Base-by-base conservation (phyloP, 92 coral and sea anemone genomes). In the Epizoanthus scotinus region DNA sequence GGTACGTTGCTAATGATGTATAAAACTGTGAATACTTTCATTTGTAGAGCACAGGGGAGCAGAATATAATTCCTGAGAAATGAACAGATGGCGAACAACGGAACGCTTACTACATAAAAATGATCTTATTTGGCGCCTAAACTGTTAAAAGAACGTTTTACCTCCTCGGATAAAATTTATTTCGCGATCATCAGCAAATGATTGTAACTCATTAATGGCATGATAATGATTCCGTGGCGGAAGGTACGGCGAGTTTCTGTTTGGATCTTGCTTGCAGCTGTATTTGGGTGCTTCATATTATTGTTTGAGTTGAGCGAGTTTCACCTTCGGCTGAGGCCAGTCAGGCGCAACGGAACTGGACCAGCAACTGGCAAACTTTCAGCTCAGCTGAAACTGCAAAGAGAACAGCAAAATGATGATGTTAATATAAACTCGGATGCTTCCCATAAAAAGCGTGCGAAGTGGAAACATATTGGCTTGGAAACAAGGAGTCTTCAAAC, bases 71-170 rank as follows among this genome's bases (percentile, higher is more conserved):
- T 34, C 68, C 67, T 40, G 67, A 36, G 81, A 68, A 42, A 75
- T 60, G 47, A 4, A 8, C 81, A 58, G 81, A 55, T 75, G 69
- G 68, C 67, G 24, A 22, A 6, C 68, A 4, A 27, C 53, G 56
- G 68, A 68, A 40, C 81, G 67, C 81, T 10, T 29, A 28, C 2
- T 74, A 18, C 38, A 27, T 47, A 10, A 47, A 38, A 22, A 58
- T 31, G 63, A 29, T 34, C 61, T 59, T 47, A 24, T 29, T 75
- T 75, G 81, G 81, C 81, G 81, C 81, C 81, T 54, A 75, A 75
- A 75, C 42, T 18, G 14, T 59, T 60, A 52, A 14, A 25, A 40
- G 25, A 20, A 71, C 28, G 3, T 21, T 47, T 47, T 71, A 54
- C 29, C 20, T 15, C 2, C 22, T 38, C n/a, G 19, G 61, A 59